phyloP scores from a whole-genome alignment of 35 echinoderm and acorn worm genomes.

The Stichopus chloronotus region DNA sequence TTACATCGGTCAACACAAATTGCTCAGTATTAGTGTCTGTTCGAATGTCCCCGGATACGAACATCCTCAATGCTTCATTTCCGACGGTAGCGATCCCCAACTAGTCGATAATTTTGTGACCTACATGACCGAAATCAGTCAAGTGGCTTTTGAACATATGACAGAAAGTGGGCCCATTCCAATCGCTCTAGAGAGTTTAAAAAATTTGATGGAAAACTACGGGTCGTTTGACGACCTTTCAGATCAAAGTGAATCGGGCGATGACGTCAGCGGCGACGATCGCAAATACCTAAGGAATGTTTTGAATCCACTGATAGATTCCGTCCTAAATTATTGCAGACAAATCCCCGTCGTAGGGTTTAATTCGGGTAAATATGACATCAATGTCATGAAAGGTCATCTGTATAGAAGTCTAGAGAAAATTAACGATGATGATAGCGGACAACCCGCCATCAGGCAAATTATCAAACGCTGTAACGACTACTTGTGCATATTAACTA shows the following conservation, averaged over 20 bases:
- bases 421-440: not conserved
- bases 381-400: too few species aligned
- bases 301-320: too few species aligned
- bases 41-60: slow-evolving; percentile 26
- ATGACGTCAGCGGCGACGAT: too few species aligned
- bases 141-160: too few species aligned
- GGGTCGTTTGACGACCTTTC: not conserved
- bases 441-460: not conserved
- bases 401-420: slow-evolving; percentile 3
- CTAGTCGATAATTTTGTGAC: not conserved
- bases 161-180: too few species aligned
- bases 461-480: slow-evolving; percentile 57
- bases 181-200: too few species aligned
- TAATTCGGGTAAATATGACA: too few species aligned
- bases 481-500: slow-evolving; percentile 9
- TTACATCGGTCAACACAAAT: too few species aligned
- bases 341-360: too few species aligned
- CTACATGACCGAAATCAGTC: not conserved
- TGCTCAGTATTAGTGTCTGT: slow-evolving; percentile 16
- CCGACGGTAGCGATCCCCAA: slow-evolving; percentile 4
- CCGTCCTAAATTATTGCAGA: too few species aligned
- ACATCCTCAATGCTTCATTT: slow-evolving; percentile 26
- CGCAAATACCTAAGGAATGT: too few species aligned
- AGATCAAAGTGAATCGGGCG: not conserved
- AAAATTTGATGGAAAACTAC: not conserved